These are phyloP conservation scores for Leucopsar rothschildi DNA, from an alignment of 2,113 vertebrate genomes.

Conservation along the genomic window DNA sequence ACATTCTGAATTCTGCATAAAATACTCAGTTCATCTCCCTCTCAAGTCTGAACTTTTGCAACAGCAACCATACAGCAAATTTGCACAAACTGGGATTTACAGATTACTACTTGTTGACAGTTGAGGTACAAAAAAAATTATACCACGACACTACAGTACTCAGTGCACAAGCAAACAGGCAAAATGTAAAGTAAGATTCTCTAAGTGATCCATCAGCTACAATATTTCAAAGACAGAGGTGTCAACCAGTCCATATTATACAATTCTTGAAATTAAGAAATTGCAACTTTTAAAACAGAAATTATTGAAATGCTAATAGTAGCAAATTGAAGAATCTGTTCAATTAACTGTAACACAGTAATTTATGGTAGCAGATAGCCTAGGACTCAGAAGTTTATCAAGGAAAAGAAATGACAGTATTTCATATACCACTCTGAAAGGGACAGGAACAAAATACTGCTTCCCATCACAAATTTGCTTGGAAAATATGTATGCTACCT, in stretches of 20 bases:
- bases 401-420: background rate
- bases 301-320: background rate
- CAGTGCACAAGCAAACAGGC: background rate
- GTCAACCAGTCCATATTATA: background rate
- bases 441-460: background rate
- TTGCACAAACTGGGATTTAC: background rate
- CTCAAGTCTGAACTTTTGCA: background rate
- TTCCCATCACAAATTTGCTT: background rate
- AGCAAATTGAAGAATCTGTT: background rate
- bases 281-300: background rate
- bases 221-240: background rate
- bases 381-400: background rate
- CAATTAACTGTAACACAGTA: background rate
- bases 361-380: background rate
- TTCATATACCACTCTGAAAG: background rate
- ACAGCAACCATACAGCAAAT: background rate
- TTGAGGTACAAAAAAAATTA: background rate
- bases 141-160: background rate
- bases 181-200: background rate
- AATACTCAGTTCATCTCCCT: background rate
- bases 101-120: background rate
- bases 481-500: background rate
- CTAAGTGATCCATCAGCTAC: background rate
- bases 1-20: background rate
- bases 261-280: background rate